A percentile compares a stretch with the other conserved stretches of the same genome.
Conservation (phyloP, 2,797 vertebrate genomes). For the Babyrousa celebensis region DNA sequence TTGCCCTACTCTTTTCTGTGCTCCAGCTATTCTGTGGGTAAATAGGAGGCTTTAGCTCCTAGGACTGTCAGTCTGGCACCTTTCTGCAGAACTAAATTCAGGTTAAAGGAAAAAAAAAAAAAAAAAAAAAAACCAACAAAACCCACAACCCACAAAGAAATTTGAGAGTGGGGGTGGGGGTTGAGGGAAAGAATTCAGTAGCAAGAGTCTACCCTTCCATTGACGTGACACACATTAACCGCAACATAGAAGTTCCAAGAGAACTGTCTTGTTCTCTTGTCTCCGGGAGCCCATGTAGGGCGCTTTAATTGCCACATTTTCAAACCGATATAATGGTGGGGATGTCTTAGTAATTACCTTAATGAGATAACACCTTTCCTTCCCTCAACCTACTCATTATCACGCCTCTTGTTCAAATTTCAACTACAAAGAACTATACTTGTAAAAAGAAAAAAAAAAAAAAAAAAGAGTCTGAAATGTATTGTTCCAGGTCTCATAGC, state of each 20-base stretch:
- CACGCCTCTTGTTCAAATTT: slow-evolving; percentile 96
- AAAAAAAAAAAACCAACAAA: slow-evolving; percentile 69
- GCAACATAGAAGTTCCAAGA: slow-evolving; percentile 94
- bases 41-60: slow-evolving; percentile 45
- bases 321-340: slow-evolving; percentile 96
- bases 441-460: slow-evolving; percentile 88
- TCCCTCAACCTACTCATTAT: slow-evolving; percentile 98
- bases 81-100: slow-evolving; percentile 79
- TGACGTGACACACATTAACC: slow-evolving; percentile 94
- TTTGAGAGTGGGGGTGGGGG: slow-evolving; percentile 68
- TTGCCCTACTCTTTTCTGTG: background rate
- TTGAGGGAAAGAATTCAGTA: slow-evolving; percentile 91
- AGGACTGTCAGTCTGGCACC: slow-evolving; percentile 69
- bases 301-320: slow-evolving; percentile 99
- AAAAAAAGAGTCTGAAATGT: slow-evolving; percentile 88
- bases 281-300: slow-evolving; percentile 95
- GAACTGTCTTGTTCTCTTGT: slow-evolving; percentile 92
- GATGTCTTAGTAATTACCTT: slow-evolving; percentile 99
- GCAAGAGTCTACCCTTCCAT: slow-evolving; percentile 94
- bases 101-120: slow-evolving; percentile 82
- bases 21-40: slow-evolving; percentile 33
- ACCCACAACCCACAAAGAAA: slow-evolving; percentile 80
- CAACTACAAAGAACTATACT: slow-evolving; percentile 93
- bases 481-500: slow-evolving; percentile 89
- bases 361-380: slow-evolving; percentile 99